Percentiles rank a stretch among this genome's conserved stretches.
These are phyloP conservation scores for Sphenopsis melanotis DNA, from an alignment of 2,797 vertebrate genomes.

Conservation along the genomic window DNA sequence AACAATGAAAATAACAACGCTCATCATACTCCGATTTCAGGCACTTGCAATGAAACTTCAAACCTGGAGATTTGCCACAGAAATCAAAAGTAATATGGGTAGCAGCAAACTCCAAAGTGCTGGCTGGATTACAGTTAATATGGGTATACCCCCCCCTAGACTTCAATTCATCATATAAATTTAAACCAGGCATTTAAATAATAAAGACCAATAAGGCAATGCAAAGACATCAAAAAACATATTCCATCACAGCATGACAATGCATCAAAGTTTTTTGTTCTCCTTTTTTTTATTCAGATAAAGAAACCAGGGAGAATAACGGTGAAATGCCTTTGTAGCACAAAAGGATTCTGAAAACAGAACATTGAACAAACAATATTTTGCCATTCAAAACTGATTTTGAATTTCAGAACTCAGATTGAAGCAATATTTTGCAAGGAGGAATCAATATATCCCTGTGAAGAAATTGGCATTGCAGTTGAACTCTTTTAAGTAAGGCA, in stretches of 20 bases:
- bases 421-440: not conserved
- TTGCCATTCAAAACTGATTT: constrained; percentile 18
- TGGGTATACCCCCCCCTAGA: constrained; percentile 32
- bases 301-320: constrained; percentile 56
- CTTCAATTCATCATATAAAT: constrained; percentile 74
- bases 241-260: constrained; percentile 69
- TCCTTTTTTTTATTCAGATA: constrained; percentile 54
- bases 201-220: constrained; percentile 69
- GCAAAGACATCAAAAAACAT: constrained; percentile 73
- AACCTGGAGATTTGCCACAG: constrained; percentile 77
- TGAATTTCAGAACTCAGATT: constrained; percentile 4
- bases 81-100: constrained; percentile 75
- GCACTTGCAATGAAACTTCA: constrained; percentile 74
- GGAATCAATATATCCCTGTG: not conserved
- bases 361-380: constrained; percentile 42
- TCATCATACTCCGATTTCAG: constrained; percentile 75
- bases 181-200: constrained; percentile 76
- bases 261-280: constrained; percentile 56
- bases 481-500: not conserved
- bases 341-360: constrained; percentile 44
- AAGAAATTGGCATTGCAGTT: not conserved
- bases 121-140: constrained; percentile 64
- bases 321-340: constrained; percentile 49
- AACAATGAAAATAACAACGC: constrained; percentile 82
- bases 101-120: constrained; percentile 67